Percentiles rank a stretch among this genome's conserved stretches.
These are phyloP conservation scores for Sphaeridia pumilis DNA, from an alignment of 2,888 invertebrate genomes.

Conservation along the genomic window DNA sequence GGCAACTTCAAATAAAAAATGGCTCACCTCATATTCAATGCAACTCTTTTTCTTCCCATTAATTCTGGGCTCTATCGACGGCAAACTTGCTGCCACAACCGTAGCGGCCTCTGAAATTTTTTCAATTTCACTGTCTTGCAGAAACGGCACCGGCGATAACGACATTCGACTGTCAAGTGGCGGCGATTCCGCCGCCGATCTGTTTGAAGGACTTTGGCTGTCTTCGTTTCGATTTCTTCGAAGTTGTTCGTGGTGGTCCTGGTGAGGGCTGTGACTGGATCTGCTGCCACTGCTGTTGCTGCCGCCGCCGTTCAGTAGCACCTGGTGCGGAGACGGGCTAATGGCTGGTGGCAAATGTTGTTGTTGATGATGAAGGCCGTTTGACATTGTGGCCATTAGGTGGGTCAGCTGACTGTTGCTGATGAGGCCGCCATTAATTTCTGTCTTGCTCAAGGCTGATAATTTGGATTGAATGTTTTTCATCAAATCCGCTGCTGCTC, in stretches of 20 bases:
- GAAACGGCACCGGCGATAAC: slow-evolving; percentile 31
- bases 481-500: slow-evolving; percentile 14
- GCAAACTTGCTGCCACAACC: slow-evolving; percentile 24
- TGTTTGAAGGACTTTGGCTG: slow-evolving; percentile 20
- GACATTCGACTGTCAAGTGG: slow-evolving; percentile 29
- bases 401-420: slow-evolving; percentile 15
- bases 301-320: background rate
- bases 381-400: background rate
- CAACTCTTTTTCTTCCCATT: slow-evolving; percentile 32
- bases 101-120: slow-evolving; percentile 31
- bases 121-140: slow-evolving; percentile 33
- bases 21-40: slow-evolving; percentile 32
- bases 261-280: background rate
- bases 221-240: slow-evolving; percentile 26
- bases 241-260: slow-evolving; percentile 4
- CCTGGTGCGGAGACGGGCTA: background rate
- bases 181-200: slow-evolving; percentile 22
- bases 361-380: background rate
- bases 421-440: slow-evolving; percentile 16
- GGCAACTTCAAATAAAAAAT: background rate
- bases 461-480: slow-evolving; percentile 19
- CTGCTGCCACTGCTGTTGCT: background rate
- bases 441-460: slow-evolving; percentile 4
- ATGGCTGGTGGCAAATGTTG: too few relatives aligned
- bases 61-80: slow-evolving; percentile 30